These are phyloP conservation scores for Cataglyphis cursor DNA, from an alignment of 2,888 invertebrate genomes.

Conservation along the genomic window DNA sequence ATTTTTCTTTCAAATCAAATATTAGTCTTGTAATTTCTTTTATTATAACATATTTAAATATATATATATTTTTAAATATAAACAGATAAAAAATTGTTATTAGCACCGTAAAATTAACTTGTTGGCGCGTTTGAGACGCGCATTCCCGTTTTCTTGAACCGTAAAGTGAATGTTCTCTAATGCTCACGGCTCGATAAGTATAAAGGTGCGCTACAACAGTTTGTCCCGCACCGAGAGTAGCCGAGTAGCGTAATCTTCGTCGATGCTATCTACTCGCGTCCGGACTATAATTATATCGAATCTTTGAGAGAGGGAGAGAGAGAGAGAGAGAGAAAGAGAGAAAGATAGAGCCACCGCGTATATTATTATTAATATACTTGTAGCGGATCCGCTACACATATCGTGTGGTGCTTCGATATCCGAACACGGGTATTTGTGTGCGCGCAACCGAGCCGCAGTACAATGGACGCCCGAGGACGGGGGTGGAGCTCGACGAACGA, in stretches of 20 bases:
- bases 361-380: slow-evolving; percentile 81
- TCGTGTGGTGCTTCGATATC: slow-evolving; percentile 67
- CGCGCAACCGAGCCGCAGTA: slow-evolving; percentile 61
- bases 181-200: slow-evolving; percentile 68
- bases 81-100: too few species aligned
- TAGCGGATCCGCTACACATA: slow-evolving; percentile 52
- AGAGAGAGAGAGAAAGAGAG: not conserved
- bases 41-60: not conserved
- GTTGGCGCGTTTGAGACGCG: not conserved
- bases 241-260: slow-evolving; percentile 71
- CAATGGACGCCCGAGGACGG: slow-evolving; percentile 85
- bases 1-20: not conserved
- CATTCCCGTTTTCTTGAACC: slow-evolving; percentile 39
- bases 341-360: slow-evolving; percentile 77
- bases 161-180: slow-evolving; percentile 54
- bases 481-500: slow-evolving; percentile 82
- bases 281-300: slow-evolving; percentile 83
- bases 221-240: slow-evolving; percentile 70
- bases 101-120: not conserved
- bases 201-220: slow-evolving; percentile 69
- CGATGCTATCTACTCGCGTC: slow-evolving; percentile 77
- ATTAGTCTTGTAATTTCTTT: not conserved
- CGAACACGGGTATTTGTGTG: slow-evolving; percentile 27
- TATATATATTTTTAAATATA: too few species aligned
- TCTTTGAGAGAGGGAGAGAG: slow-evolving; percentile 63